Evolutionary conservation across 2,113 vertebrate genomes (phyloP).

Genomic region (Circaetus cinerascens): DNA sequence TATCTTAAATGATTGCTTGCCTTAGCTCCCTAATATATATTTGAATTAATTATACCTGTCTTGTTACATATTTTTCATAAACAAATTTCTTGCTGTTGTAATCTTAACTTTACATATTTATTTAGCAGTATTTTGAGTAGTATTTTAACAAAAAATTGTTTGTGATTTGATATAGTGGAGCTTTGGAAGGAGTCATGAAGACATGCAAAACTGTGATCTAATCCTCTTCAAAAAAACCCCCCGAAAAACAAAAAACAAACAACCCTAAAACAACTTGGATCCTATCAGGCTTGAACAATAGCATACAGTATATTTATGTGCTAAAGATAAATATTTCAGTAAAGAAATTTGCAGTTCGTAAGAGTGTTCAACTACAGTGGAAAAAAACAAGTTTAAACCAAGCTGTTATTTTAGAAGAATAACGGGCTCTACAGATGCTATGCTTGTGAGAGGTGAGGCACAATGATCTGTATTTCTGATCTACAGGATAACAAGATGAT

Average conservation of each 20-base stretch:
- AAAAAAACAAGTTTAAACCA: background rate
- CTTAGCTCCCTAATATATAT: background rate
- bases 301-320: background rate
- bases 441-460: background rate
- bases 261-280: background rate
- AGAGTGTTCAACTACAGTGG: background rate
- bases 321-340: background rate
- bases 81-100: background rate
- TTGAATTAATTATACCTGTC: background rate
- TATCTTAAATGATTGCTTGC: background rate
- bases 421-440: rapidly evolving
- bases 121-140: background rate
- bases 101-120: background rate
- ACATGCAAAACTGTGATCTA: background rate
- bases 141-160: background rate
- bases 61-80: background rate
- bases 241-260: background rate
- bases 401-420: background rate
- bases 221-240: background rate
- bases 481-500: background rate
- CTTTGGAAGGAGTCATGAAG: background rate
- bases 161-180: background rate
- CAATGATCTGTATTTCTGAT: background rate
- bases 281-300: background rate
- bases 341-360: background rate